phyloP scores from a whole-genome alignment of 1,140 invertebrate genomes.

The Musca vetustissima region DNA sequence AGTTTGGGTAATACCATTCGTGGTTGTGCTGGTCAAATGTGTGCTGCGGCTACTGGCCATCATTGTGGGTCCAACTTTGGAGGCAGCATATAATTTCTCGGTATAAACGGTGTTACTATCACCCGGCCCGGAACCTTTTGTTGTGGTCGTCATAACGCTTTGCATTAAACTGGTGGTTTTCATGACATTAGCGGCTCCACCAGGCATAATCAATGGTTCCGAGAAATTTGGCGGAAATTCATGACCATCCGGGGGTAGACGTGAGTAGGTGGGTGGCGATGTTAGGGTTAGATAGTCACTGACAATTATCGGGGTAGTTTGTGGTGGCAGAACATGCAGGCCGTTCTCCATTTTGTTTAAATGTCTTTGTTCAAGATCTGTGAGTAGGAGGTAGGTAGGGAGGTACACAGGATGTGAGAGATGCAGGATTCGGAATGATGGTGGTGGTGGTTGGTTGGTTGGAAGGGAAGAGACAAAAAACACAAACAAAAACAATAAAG shows the following conservation, averaged over 20 bases:
- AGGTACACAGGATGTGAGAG: too few relatives aligned
- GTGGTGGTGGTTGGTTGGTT: background rate
- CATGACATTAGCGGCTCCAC: conserved; percentile 35
- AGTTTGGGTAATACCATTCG: conserved; percentile 4
- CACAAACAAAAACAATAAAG: background rate
- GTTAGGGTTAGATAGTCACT: conserved; percentile 47
- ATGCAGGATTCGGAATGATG: background rate
- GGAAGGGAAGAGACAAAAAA: conserved; percentile 18
- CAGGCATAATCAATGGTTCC: conserved; percentile 59
- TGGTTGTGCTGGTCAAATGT: conserved; percentile 22
- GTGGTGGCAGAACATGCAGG: conserved; percentile 32
- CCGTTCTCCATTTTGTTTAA: conserved; percentile 33
- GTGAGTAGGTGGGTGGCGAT: conserved; percentile 60
- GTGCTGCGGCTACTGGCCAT: conserved; percentile 29
- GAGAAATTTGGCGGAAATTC: conserved; percentile 79
- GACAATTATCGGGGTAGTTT: conserved; percentile 23
- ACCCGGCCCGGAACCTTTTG: conserved; percentile 29
- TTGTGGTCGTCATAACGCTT: conserved; percentile 34
- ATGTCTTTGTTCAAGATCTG: conserved; percentile 31
- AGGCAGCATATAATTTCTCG: conserved; percentile 27
- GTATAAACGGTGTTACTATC: conserved; percentile 34
- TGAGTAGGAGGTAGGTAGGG: background rate
- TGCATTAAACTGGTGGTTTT: conserved; percentile 29
- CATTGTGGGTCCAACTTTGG: conserved; percentile 23
- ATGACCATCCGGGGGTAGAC: conserved; percentile 84